Evolutionary conservation across 2,888 invertebrate genomes (phyloP).

Genomic region (Erynnis tages): DNA sequence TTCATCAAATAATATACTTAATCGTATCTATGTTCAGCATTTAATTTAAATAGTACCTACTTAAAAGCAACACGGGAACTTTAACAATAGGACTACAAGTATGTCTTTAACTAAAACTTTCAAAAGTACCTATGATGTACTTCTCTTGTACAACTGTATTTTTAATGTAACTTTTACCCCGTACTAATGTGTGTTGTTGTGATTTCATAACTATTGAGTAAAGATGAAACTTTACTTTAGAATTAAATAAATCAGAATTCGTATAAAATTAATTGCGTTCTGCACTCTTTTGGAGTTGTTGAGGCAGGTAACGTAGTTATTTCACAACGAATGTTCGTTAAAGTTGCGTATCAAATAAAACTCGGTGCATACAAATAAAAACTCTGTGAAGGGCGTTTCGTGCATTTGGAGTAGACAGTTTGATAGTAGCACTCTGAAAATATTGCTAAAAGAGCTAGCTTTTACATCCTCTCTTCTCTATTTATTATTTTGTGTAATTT

Average conservation of each 20-base stretch:
- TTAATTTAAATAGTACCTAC: too few relatives aligned
- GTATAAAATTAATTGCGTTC: not conserved
- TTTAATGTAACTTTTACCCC: too few relatives aligned
- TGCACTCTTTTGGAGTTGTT: conserved; percentile 8
- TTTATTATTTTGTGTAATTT: not conserved
- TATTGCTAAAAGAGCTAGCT: not conserved
- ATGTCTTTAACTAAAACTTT: too few relatives aligned
- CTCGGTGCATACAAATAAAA: conserved; percentile 1
- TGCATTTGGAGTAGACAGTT: conserved; percentile 5
- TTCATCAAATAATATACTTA: too few relatives aligned
- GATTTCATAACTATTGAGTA: too few relatives aligned
- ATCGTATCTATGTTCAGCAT: too few relatives aligned
- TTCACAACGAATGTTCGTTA: conserved; percentile 17
- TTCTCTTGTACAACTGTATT: too few relatives aligned
- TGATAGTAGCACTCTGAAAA: conserved; percentile 4
- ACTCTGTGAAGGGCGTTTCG: not conserved
- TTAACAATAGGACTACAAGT: too few relatives aligned
- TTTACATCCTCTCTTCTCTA: not conserved
- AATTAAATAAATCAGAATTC: not conserved
- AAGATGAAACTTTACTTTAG: too few relatives aligned
- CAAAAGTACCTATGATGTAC: too few relatives aligned
- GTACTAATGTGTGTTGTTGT: too few relatives aligned
- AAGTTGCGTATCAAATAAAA: conserved; percentile 17
- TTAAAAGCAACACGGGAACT: too few relatives aligned
- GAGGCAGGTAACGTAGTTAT: conserved; percentile 10